Percentiles rank a stretch among this genome's conserved stretches.
phyloP scores from a whole-genome alignment of 2,113 vertebrate genomes.

The Todiramphus saurophagus region DNA sequence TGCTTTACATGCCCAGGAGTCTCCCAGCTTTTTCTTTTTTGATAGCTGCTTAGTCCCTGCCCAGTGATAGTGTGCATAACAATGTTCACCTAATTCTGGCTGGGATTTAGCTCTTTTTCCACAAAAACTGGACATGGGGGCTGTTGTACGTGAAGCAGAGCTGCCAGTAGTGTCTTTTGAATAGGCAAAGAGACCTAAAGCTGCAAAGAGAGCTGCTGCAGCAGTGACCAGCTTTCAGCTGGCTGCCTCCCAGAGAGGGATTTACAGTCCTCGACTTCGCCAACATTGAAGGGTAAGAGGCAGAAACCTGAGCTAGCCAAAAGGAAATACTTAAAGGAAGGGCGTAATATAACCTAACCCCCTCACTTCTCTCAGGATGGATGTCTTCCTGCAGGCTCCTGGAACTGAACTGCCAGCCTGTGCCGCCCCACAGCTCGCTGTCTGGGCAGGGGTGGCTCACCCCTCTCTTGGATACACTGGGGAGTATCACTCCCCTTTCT shows the following conservation, averaged over 20 bases:
- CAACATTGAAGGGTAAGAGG: neutral
- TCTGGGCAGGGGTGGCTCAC: neutral
- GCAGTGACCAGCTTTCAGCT: neutral
- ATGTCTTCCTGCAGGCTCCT: neutral
- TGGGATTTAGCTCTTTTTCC: neutral
- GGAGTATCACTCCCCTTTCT: neutral
- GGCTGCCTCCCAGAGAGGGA: neutral
- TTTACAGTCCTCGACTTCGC: neutral
- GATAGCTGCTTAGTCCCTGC: neutral
- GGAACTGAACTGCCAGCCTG: neutral
- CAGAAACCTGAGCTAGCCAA: constrained; percentile 1
- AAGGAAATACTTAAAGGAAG: constrained; percentile 43
- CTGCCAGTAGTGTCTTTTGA: neutral
- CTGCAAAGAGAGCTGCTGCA: neutral
- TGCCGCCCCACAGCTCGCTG: accelerated
- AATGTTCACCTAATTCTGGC: neutral
- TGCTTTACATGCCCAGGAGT: neutral
- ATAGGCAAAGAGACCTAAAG: neutral
- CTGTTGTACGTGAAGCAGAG: accelerated
- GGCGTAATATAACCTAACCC: neutral
- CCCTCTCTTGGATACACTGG: neutral
- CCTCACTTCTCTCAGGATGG: accelerated
- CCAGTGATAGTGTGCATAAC: neutral
- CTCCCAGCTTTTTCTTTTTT: neutral
- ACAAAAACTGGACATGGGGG: neutral